A percentile compares a stretch with the other conserved stretches of the same genome.
Evolutionary conservation across 2,797 vertebrate species (phyloP).

Genomic region (Cuniculus paca): DNA sequence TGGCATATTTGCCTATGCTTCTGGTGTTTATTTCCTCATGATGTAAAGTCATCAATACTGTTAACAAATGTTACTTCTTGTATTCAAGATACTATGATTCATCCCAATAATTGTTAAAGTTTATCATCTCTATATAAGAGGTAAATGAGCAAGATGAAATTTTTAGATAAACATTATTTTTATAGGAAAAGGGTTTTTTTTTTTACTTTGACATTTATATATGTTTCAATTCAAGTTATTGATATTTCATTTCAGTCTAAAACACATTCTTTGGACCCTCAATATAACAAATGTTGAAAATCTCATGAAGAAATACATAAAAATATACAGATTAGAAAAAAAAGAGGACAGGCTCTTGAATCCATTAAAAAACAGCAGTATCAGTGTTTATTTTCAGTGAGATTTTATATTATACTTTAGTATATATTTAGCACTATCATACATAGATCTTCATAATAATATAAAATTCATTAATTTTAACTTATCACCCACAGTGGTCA

Average conservation of each 20-base stretch:
- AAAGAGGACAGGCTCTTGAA: not conserved
- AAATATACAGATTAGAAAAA: not conserved
- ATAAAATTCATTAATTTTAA: not conserved
- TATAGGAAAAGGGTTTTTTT: not conserved
- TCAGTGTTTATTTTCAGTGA: not conserved
- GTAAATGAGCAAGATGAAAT: not conserved
- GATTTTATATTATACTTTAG: not conserved
- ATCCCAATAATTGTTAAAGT: not conserved
- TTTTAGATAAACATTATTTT: not conserved
- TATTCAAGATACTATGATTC: not conserved
- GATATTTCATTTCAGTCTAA: not conserved
- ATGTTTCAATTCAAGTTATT: constrained; percentile 31
- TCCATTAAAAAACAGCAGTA: not conserved
- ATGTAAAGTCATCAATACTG: not conserved
- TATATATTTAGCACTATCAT: not conserved
- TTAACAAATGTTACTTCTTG: constrained; percentile 30
- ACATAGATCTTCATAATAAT: not conserved
- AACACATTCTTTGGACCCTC: not conserved
- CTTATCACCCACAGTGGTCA: not conserved
- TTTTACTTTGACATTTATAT: constrained; percentile 1
- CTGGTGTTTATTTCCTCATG: constrained; percentile 27
- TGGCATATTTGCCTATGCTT: not conserved
- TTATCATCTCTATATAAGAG: not conserved
- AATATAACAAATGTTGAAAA: constrained; percentile 8
- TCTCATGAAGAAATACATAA: not conserved